These are phyloP conservation scores for Bolborhynchus lineola DNA, from an alignment of 2,113 vertebrate species.

Conservation along the genomic window DNA sequence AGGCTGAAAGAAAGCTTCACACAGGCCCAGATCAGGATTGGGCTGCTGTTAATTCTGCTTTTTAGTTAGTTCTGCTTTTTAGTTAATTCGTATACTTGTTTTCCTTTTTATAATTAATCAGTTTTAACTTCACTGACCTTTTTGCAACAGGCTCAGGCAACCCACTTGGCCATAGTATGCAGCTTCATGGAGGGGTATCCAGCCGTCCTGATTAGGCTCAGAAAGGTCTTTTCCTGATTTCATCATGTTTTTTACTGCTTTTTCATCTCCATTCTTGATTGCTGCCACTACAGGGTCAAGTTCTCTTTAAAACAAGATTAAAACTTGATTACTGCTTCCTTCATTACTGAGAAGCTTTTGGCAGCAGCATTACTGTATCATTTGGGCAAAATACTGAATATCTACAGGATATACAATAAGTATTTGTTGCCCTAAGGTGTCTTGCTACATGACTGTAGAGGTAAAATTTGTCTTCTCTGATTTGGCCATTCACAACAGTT, in stretches of 20 bases:
- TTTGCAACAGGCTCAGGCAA: slow-evolving; percentile 82
- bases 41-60: neutral
- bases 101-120: neutral
- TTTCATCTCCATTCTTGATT: slow-evolving; percentile 77
- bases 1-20: neutral
- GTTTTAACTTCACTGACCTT: slow-evolving; percentile 75
- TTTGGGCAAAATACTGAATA: neutral
- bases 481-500: neutral
- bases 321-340: neutral
- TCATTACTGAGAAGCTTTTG: neutral
- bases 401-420: neutral
- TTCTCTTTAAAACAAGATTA: slow-evolving; percentile 70
- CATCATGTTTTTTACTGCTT: slow-evolving; percentile 73
- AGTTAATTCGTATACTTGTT: neutral
- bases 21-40: neutral
- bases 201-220: slow-evolving; percentile 83
- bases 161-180: slow-evolving; percentile 82
- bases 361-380: neutral
- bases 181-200: slow-evolving; percentile 88
- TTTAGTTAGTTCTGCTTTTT: neutral
- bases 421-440: neutral
- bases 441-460: neutral
- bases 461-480: neutral
- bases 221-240: slow-evolving; percentile 75
- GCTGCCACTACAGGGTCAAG: slow-evolving; percentile 76